A percentile compares a stretch with the other conserved stretches of the same genome.
Evolutionary conservation across 2,113 vertebrate species (phyloP).

Genomic region (Dipodomys stephensi): DNA sequence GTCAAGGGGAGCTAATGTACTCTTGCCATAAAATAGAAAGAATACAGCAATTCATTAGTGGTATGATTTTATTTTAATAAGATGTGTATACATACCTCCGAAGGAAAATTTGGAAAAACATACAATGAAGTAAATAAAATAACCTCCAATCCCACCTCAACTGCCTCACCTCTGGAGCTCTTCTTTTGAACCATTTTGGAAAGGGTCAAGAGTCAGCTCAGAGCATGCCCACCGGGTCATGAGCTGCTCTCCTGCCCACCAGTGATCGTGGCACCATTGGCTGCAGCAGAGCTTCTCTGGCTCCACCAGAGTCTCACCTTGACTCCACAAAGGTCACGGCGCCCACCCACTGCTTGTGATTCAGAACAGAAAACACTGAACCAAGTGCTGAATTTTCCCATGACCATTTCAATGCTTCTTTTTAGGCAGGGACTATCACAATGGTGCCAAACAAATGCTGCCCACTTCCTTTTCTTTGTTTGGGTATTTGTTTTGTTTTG

Average conservation of each 20-base stretch:
- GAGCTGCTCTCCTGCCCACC: not conserved
- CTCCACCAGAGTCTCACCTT: not conserved
- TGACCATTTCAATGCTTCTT: not conserved
- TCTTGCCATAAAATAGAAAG: constrained; percentile 12
- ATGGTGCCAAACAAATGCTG: constrained; percentile 1
- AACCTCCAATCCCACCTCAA: not conserved
- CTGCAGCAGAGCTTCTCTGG: not conserved
- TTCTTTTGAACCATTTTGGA: not conserved
- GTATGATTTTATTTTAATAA: constrained; percentile 33
- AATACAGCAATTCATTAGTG: not conserved
- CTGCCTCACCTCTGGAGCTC: not conserved
- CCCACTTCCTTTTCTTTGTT: constrained; percentile 13
- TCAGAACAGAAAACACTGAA: constrained; percentile 15
- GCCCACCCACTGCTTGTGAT: constrained; percentile 32
- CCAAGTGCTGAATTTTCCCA: constrained; percentile 50
- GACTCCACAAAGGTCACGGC: not conserved
- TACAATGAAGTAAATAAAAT: constrained; percentile 34
- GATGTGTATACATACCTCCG: not conserved
- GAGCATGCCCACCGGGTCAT: not conserved
- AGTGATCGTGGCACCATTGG: not conserved
- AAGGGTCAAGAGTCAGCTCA: not conserved
- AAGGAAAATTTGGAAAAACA: constrained; percentile 13
- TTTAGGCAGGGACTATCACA: constrained; percentile 48
- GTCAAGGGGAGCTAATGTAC: not conserved
- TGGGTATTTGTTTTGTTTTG: not conserved